Evolutionary conservation across 2,113 vertebrate species (phyloP).

Genomic region (Hipposideros armiger): DNA sequence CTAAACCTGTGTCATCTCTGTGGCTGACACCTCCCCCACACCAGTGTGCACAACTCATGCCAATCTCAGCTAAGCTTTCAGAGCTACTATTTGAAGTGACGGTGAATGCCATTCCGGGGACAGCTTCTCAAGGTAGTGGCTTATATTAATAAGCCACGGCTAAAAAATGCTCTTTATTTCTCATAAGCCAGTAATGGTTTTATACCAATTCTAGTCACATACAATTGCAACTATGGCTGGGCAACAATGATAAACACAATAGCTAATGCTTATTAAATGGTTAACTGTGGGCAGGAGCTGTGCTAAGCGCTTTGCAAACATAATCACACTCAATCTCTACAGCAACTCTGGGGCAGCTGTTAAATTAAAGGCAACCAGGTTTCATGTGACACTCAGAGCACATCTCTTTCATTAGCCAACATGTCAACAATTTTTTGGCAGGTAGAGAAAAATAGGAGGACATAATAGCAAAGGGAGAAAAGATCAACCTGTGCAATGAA

Average conservation of each 20-base stretch:
- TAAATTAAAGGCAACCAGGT: not conserved
- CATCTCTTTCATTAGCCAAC: not conserved
- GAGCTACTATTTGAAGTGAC: not conserved
- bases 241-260: not conserved
- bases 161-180: not conserved
- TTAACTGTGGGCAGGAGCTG: not conserved
- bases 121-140: not conserved
- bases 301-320: not conserved
- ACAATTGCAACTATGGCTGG: not conserved
- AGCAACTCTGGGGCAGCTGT: not conserved
- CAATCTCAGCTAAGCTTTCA: not conserved
- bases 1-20: not conserved
- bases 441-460: too few species aligned
- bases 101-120: not conserved
- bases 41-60: not conserved
- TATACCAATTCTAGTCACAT: not conserved
- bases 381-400: not conserved
- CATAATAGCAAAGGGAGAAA: not conserved
- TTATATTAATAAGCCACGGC: not conserved
- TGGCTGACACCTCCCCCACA: not conserved
- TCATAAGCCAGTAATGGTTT: not conserved
- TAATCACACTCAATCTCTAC: not conserved
- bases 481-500: not conserved
- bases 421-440: not conserved
- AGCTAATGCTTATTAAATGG: not conserved